phyloP scores from a whole-genome alignment of 2,113 vertebrate genomes.

The Sisor rabdophorus region DNA sequence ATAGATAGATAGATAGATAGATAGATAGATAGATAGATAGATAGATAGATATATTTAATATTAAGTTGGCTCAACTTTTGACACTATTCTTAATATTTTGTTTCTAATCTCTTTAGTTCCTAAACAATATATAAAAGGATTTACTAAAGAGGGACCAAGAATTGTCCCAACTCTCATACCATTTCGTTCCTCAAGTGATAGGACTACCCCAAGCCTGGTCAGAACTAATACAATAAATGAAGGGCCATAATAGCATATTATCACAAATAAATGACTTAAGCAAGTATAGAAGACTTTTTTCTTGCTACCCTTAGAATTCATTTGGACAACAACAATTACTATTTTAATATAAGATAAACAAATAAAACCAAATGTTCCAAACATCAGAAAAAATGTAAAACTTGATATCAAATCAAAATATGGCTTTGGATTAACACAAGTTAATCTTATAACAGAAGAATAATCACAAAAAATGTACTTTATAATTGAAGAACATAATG shows the following conservation, averaged over 20 bases:
- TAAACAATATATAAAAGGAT: slow-evolving; percentile 55
- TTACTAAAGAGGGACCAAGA: slow-evolving; percentile 48
- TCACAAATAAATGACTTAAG: slow-evolving; percentile 52
- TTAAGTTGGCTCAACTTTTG: no score
- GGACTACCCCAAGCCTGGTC: slow-evolving; percentile 46
- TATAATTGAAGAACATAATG: slow-evolving; percentile 42
- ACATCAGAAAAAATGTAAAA: slow-evolving; percentile 39
- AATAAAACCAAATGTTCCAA: slow-evolving; percentile 49
- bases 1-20: no score
- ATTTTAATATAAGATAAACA: slow-evolving; percentile 43
- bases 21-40: no score
- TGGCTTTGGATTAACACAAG: slow-evolving; percentile 45
- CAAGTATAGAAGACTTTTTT: slow-evolving; percentile 52
- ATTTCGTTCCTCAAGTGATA: slow-evolving; percentile 37
- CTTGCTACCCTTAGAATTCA: slow-evolving; percentile 29
- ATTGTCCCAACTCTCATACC: slow-evolving; percentile 33
- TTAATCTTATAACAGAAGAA: slow-evolving; percentile 32
- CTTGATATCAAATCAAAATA: slow-evolving; percentile 43
- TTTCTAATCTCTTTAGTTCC: slow-evolving; percentile 50
- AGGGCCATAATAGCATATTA: slow-evolving; percentile 48
- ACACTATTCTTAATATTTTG: slow-evolving; percentile 26
- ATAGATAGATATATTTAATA: no score
- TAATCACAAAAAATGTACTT: slow-evolving; percentile 51
- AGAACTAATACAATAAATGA: slow-evolving; percentile 35
- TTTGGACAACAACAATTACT: slow-evolving; percentile 31